Conservation (phyloP, 2,113 vertebrate genomes). For the Microtus pennsylvanicus region DNA sequence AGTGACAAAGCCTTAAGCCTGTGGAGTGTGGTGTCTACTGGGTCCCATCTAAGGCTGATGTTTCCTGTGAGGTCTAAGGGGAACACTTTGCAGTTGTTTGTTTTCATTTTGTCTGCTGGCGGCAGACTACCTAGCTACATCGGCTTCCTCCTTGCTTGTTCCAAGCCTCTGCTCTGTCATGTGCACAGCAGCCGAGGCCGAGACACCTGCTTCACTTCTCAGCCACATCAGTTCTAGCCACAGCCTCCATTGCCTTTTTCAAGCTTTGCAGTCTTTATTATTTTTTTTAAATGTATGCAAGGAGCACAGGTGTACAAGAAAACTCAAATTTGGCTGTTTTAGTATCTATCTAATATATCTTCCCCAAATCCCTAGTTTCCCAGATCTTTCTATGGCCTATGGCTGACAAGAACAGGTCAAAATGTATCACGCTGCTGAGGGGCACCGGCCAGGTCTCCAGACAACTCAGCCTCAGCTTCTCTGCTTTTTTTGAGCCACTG, state of each 20-base stretch:
- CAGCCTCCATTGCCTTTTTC: neutral
- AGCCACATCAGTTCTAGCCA: neutral
- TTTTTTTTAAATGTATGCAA: neutral
- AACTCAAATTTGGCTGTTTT: neutral
- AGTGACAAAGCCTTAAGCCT: neutral
- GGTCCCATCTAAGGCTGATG: neutral
- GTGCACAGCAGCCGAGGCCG: neutral
- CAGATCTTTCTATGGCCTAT: neutral
- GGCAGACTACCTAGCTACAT: neutral
- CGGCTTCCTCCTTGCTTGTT: neutral
- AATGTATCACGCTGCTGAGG: neutral
- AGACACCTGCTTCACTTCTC: neutral
- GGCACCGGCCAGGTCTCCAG: neutral
- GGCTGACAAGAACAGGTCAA: neutral
- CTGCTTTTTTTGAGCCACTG: neutral
- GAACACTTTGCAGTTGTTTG: neutral
- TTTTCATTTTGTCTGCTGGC: neutral
- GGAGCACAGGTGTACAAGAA: neutral
- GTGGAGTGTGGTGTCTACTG: neutral
- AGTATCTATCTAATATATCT: constrained; percentile 1
- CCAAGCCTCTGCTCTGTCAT: neutral
- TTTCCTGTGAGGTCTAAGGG: neutral
- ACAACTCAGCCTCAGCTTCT: neutral
- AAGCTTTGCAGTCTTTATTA: neutral
- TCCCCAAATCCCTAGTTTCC: neutral